Percentiles rank a stretch among this genome's conserved stretches.
Conservation (phyloP, 2,113 vertebrate genomes). For the Dipodomys stephensi region DNA sequence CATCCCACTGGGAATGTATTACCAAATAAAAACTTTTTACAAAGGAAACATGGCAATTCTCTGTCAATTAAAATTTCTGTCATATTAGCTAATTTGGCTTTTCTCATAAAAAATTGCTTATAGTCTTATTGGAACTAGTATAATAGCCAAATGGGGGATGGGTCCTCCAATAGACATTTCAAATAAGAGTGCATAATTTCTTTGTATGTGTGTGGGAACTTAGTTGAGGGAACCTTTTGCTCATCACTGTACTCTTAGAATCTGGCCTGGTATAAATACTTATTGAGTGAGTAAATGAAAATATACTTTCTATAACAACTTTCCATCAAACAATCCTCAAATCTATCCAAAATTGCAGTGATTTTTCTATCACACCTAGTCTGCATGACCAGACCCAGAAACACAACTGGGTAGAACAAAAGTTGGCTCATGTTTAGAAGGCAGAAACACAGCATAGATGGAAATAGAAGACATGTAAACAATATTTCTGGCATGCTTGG, state of each 20-base stretch:
- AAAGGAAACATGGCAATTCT: constrained; percentile 3
- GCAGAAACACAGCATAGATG: constrained; percentile 70
- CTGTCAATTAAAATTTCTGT: constrained; percentile 30
- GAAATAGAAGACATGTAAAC: constrained; percentile 54
- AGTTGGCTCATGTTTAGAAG: constrained; percentile 57
- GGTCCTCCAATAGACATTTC: background rate
- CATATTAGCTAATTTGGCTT: background rate
- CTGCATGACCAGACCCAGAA: background rate
- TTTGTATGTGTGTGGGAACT: background rate
- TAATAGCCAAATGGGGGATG: background rate
- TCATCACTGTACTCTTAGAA: background rate
- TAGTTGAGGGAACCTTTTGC: background rate
- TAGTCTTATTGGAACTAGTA: background rate
- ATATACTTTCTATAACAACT: constrained; percentile 38
- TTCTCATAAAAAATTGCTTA: background rate
- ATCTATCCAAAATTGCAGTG: constrained; percentile 1
- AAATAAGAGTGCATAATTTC: background rate
- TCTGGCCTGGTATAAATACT: constrained; percentile 14
- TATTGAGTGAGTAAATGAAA: constrained; percentile 50
- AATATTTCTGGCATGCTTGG: constrained; percentile 57
- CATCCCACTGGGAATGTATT: background rate
- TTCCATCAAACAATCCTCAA: background rate
- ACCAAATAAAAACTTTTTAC: background rate
- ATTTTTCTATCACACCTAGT: constrained; percentile 57
- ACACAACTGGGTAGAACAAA: constrained; percentile 52